Conservation (phyloP, 1,140 invertebrate genomes). For the Eriocheir sinensis region DNA sequence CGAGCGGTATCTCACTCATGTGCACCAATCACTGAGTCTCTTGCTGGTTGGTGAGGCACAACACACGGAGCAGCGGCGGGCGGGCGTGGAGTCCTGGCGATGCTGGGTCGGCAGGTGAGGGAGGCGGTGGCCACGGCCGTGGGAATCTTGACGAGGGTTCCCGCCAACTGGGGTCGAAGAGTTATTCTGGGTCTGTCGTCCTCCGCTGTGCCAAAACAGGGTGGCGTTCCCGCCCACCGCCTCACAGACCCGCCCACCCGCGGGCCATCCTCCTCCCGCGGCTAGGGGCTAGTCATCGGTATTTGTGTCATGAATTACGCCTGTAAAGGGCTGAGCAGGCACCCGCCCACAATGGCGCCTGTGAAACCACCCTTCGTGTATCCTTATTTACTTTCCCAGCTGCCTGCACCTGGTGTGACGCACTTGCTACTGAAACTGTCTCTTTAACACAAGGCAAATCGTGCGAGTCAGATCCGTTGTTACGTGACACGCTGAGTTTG, state of each 20-base stretch:
- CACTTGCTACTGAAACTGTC: neutral
- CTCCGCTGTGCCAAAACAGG: slow-evolving; percentile 50
- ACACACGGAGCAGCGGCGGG: neutral
- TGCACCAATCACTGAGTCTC: neutral
- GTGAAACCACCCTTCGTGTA: neutral
- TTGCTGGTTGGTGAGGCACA: neutral
- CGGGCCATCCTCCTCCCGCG: slow-evolving; percentile 3
- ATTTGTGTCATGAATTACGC: slow-evolving; percentile 25
- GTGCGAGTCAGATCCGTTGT: too few species aligned
- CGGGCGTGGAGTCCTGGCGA: neutral
- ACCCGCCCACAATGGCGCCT: neutral
- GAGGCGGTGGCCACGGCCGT: slow-evolving; percentile 9
- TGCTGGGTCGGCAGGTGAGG: neutral
- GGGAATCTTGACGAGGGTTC: slow-evolving; percentile 46
- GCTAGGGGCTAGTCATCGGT: neutral
- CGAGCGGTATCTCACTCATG: neutral
- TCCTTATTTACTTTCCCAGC: neutral
- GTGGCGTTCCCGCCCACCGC: slow-evolving; percentile 50
- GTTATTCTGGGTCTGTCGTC: slow-evolving; percentile 64
- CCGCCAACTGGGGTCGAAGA: slow-evolving; percentile 43
- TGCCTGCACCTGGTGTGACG: neutral
- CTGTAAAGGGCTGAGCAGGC: neutral
- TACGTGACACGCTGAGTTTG: too few species aligned
- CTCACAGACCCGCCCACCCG: slow-evolving; percentile 20
- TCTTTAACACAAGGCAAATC: too few species aligned